These are phyloP conservation scores for Zootoca vivipara DNA, from an alignment of 2,113 vertebrate species.

Conservation along the genomic window DNA sequence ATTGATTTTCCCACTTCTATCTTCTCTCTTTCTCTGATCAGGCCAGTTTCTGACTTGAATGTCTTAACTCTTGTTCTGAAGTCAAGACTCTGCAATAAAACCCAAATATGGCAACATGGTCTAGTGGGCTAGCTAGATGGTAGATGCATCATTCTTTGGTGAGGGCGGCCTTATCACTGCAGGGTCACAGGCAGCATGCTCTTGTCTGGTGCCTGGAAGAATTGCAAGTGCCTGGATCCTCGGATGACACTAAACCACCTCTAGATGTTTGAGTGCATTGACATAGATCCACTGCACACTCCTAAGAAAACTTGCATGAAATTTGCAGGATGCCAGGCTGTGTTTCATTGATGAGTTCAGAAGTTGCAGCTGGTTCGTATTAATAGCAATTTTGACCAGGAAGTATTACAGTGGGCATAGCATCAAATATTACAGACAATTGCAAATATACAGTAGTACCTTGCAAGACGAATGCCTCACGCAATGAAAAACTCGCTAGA, in stretches of 20 bases:
- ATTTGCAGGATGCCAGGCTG: neutral
- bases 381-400: neutral
- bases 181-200: neutral
- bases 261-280: neutral
- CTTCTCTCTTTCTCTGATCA: neutral
- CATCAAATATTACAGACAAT: neutral
- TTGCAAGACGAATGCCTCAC: too few relatives aligned
- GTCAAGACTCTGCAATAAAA: neutral
- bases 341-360: neutral
- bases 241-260: neutral
- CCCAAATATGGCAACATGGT: neutral
- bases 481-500: too few relatives aligned
- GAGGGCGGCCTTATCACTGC: neutral
- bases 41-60: neutral
- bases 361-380: neutral
- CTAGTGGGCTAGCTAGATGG: neutral
- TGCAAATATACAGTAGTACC: too few relatives aligned
- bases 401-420: neutral
- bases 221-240: neutral
- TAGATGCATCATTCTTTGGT: neutral
- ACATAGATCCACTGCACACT: neutral
- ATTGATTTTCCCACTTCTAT: neutral
- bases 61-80: neutral
- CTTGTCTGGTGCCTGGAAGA: slow-evolving; percentile 8
- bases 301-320: neutral